Evolutionary conservation across 2,113 vertebrate genomes (phyloP).

Genomic region (Mesocricetus auratus): DNA sequence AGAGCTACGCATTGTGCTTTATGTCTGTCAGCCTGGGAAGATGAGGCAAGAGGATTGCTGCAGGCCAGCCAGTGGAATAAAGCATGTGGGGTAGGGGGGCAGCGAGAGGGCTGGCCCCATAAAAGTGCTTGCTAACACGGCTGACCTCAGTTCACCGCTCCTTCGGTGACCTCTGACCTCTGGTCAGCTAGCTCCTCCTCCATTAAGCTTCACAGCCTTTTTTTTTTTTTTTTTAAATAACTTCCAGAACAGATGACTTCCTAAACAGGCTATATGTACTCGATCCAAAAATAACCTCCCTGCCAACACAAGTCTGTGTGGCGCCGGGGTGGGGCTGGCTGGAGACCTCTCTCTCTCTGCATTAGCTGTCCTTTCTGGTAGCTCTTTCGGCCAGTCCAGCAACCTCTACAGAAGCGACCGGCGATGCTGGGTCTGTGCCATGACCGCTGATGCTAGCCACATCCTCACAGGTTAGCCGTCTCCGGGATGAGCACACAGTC

Average conservation of each 20-base stretch:
- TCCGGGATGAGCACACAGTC: neutral
- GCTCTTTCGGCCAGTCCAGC: slow-evolving; percentile 83
- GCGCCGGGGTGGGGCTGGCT: slow-evolving; percentile 67
- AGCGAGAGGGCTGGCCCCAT: neutral
- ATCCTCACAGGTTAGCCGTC: neutral
- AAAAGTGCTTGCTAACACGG: neutral
- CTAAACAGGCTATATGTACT: slow-evolving; percentile 93
- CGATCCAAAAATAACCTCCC: slow-evolving; percentile 90
- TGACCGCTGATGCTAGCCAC: slow-evolving; percentile 84
- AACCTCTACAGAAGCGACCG: slow-evolving; percentile 86
- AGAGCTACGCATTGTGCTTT: neutral
- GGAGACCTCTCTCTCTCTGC: slow-evolving; percentile 89
- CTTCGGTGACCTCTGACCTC: slow-evolving; percentile 91
- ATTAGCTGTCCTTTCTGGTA: slow-evolving; percentile 85
- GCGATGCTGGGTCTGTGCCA: slow-evolving; percentile 86
- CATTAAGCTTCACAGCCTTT: slow-evolving; percentile 96
- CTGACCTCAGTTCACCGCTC: neutral
- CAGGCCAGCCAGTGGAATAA: neutral
- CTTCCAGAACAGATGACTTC: slow-evolving; percentile 96
- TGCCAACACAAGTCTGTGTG: slow-evolving; percentile 88
- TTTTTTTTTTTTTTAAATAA: too few species aligned
- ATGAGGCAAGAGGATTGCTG: neutral
- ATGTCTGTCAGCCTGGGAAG: neutral
- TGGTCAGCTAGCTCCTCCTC: slow-evolving; percentile 97
- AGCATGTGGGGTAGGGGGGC: neutral